These are phyloP conservation scores for Harmothoe impar DNA, from an alignment of 2,888 invertebrate genomes.

Conservation along the genomic window DNA sequence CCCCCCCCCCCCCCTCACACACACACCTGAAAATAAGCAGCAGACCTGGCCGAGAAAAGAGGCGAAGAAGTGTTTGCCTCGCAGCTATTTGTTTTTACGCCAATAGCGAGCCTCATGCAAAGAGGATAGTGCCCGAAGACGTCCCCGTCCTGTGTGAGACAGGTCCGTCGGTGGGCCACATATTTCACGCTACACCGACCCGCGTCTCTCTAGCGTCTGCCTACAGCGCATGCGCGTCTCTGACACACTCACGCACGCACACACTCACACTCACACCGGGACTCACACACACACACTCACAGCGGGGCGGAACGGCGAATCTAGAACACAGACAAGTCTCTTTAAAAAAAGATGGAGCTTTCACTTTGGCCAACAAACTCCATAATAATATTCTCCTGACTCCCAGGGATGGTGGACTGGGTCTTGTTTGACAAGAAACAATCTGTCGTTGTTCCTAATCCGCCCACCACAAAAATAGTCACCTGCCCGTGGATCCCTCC, in stretches of 20 bases:
- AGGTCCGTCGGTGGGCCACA: conserved; percentile 46
- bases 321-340: conserved; percentile 8
- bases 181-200: conserved; percentile 52
- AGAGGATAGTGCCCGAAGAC: conserved; percentile 46
- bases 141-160: conserved; percentile 37
- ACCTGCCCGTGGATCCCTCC: background rate
- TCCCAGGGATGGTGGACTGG: background rate
- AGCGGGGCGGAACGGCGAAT: background rate
- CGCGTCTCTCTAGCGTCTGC: conserved; percentile 48
- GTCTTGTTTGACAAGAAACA: conserved; percentile 31
- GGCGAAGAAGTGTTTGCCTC: conserved; percentile 49
- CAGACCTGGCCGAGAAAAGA: background rate
- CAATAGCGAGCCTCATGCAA: conserved; percentile 55
- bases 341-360: background rate
- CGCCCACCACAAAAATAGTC: background rate
- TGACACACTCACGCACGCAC: too few species aligned
- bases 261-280: background rate
- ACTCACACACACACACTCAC: background rate
- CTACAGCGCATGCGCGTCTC: conserved; percentile 20
- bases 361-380: conserved; percentile 12
- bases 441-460: conserved; percentile 24
- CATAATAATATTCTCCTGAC: background rate
- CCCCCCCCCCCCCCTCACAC: background rate
- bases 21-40: background rate
- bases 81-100: conserved; percentile 50